phyloP scores from a whole-genome alignment of 2,113 vertebrate species.

The Campylorhamphus procurvoides region DNA sequence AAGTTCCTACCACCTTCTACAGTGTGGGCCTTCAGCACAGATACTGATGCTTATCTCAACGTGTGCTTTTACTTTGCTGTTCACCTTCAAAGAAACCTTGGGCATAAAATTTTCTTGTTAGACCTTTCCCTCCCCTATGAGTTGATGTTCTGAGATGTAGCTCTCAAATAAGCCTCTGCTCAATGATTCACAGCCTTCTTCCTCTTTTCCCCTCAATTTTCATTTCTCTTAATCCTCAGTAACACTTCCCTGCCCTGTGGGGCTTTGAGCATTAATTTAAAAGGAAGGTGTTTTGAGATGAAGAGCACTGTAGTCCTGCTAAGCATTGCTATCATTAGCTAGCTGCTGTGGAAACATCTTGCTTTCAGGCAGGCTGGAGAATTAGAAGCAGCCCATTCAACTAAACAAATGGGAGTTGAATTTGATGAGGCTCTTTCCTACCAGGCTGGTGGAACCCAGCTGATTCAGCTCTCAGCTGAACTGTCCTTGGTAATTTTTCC shows the following conservation, averaged over 20 bases:
- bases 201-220: not conserved
- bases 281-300: constrained; percentile 14
- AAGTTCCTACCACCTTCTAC: not conserved
- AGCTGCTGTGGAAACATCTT: constrained; percentile 33
- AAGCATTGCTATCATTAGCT: constrained; percentile 26
- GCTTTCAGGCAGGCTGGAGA: constrained; percentile 10
- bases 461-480: constrained; percentile 10
- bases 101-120: not conserved
- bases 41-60: not conserved
- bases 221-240: not conserved
- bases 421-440: not conserved
- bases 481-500: not conserved
- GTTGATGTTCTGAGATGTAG: not conserved
- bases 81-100: constrained; percentile 34
- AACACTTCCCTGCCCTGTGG: not conserved
- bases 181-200: not conserved
- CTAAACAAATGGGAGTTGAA: constrained; percentile 16
- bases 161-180: not conserved
- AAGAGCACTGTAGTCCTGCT: not conserved
- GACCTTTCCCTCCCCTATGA: not conserved
- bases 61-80: constrained; percentile 9
- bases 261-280: constrained; percentile 34
- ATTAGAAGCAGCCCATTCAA: constrained; percentile 10
- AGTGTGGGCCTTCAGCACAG: not conserved
- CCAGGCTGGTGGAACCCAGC: not conserved